Evolutionary conservation across 2,113 vertebrate species (phyloP).

Genomic region (Platysternon megacephalum): DNA sequence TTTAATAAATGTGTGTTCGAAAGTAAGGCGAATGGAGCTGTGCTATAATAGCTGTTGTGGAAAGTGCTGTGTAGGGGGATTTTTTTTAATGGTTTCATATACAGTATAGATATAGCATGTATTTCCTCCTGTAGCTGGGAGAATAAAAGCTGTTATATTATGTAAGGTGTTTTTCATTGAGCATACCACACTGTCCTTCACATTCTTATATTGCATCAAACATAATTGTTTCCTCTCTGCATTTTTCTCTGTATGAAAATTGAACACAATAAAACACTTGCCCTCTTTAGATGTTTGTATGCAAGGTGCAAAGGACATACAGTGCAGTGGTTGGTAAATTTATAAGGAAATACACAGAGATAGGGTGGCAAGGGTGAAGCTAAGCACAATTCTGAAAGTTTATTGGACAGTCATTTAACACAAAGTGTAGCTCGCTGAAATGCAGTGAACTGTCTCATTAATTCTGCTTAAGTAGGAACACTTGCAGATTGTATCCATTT

Average conservation of each 20-base stretch:
- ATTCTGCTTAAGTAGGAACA: neutral
- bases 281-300: neutral
- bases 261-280: neutral
- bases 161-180: neutral
- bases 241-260: neutral
- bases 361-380: neutral
- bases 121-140: neutral
- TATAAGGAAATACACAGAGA: neutral
- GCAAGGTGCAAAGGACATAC: neutral
- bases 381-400: neutral
- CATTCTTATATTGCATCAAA: neutral
- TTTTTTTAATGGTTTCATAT: neutral
- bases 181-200: neutral
- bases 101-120: neutral
- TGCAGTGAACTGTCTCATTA: neutral
- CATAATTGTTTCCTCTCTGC: neutral
- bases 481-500: neutral
- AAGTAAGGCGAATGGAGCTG: neutral
- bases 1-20: neutral
- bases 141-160: neutral
- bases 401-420: neutral
- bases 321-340: neutral
- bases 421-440: neutral
- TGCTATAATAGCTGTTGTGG: neutral
- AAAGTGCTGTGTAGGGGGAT: neutral